These are phyloP conservation scores for Anguilla marmorata DNA, from an alignment of 2,797 vertebrate genomes.

Conservation along the genomic window DNA sequence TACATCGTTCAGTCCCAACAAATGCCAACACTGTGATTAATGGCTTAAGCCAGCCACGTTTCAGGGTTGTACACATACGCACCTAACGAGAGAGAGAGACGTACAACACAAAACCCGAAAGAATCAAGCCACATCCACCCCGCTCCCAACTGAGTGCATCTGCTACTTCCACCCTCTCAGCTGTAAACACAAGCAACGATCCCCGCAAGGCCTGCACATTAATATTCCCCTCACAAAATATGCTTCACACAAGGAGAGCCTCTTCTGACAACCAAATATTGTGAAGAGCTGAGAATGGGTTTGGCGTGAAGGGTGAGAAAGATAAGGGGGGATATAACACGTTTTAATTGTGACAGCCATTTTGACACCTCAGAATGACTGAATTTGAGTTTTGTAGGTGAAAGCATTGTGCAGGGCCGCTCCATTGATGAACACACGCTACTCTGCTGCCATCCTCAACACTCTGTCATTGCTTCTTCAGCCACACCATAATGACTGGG, in stretches of 20 bases:
- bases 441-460: not conserved
- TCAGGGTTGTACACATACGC: not conserved
- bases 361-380: not conserved
- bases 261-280: not conserved
- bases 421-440: not conserved
- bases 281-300: not conserved
- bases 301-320: not conserved
- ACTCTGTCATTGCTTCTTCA: not conserved
- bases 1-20: conserved; percentile 46
- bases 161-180: not conserved
- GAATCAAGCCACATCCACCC: not conserved
- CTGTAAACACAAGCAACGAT: not conserved
- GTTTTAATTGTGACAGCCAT: conserved; percentile 9
- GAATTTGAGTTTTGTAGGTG: not conserved
- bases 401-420: not conserved
- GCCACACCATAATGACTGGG: not conserved
- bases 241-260: not conserved
- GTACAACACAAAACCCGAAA: not conserved
- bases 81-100: not conserved
- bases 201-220: not conserved
- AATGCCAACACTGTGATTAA: conserved; percentile 44
- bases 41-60: conserved; percentile 35
- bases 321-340: conserved; percentile 10
- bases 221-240: not conserved
- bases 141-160: not conserved